Base-by-base conservation (phyloP, 2,888 invertebrate species). In the Alcis repandata region DNA sequence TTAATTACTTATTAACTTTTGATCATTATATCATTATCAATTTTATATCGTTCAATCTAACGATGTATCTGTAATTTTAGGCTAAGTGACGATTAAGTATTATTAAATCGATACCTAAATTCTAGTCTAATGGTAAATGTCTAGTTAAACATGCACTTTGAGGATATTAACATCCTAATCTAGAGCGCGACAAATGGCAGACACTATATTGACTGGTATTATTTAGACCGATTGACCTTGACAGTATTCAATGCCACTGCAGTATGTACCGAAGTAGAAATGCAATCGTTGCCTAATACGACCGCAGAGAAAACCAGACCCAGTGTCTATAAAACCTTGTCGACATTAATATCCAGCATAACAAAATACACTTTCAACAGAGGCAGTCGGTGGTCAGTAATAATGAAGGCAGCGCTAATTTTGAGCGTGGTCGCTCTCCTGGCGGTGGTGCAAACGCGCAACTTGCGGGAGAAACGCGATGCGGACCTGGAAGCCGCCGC, bases 401-500 rank as follows among this genome's bases (percentile, higher is more conserved):
- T 72, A 68, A 92, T 92, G 92, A 89, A 86, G 84, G 78, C 81
- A 75, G 83, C 82, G 76, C 79, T 88, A 62, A 73, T 82, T 51
- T 70, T 88, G 76, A 76, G 84, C 87, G 69, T 89, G 70, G 79
- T 84, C 70, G 82, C 91, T 76, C 68, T 94, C 78, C 78, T 90
- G 78, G 86, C 92, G 77, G 68, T 95, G 74, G 79, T 94, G 70
- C 76, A 91, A 65, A 85, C 94, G 13, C 79, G 89, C 40, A 80
- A 86, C 62, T 69, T 95, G 48, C 86, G 94, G 45, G 86, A 91
- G 75, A 89, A 87, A 70, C 88, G 92, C 10, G 90, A 87, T 51
- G 90, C 88, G 0, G 95, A 95, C 77, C 86, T 94, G 15, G 94
- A 94, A 65, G 94, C 95, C 0, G 95, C 95, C 10, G 81, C 89